Percentiles rank a stretch among this genome's conserved stretches.
Evolutionary conservation across 2,888 invertebrate species (phyloP).

Genomic region (Rugalucina vietnamica): DNA sequence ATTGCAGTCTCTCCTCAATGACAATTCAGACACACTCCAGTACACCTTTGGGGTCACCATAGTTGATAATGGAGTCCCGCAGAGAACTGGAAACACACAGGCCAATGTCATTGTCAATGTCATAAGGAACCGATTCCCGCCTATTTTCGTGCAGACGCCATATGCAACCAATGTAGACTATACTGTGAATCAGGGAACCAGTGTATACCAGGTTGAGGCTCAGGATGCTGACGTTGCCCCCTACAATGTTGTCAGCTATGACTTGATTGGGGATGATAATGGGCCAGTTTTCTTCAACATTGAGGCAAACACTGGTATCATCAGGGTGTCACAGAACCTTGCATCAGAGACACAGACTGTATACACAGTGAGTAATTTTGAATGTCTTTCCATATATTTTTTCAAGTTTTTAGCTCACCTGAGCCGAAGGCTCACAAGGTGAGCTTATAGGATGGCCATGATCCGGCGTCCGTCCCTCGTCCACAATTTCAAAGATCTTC

Average conservation of each 20-base stretch:
- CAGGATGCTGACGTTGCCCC: constrained; percentile 69
- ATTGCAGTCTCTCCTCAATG: constrained; percentile 70
- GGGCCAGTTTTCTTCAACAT: constrained; percentile 75
- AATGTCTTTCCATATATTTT: too few species aligned
- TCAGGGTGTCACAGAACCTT: constrained; percentile 59
- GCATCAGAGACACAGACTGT: constrained; percentile 39
- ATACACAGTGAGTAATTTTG: constrained; percentile 62
- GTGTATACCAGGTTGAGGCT: constrained; percentile 61
- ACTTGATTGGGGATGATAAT: constrained; percentile 71
- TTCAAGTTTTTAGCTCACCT: too few species aligned
- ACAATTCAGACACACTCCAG: constrained; percentile 45
- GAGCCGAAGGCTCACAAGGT: too few species aligned
- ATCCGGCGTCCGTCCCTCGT: too few species aligned
- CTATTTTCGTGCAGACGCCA: constrained; percentile 58
- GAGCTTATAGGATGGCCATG: too few species aligned
- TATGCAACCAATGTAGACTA: constrained; percentile 60
- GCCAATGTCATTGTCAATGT: constrained; percentile 68
- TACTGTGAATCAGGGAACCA: constrained; percentile 38
- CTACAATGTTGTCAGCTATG: constrained; percentile 73
- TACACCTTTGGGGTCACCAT: constrained; percentile 59
- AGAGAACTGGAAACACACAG: constrained; percentile 20
- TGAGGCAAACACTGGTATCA: constrained; percentile 63
- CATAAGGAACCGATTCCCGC: constrained; percentile 63
- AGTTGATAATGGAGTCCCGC: constrained; percentile 64
- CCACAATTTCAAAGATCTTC: too few species aligned